A percentile compares a stretch with the other conserved stretches of the same genome.
phyloP scores from a whole-genome alignment of 2,797 vertebrate species.

The Eptatretus atami region DNA sequence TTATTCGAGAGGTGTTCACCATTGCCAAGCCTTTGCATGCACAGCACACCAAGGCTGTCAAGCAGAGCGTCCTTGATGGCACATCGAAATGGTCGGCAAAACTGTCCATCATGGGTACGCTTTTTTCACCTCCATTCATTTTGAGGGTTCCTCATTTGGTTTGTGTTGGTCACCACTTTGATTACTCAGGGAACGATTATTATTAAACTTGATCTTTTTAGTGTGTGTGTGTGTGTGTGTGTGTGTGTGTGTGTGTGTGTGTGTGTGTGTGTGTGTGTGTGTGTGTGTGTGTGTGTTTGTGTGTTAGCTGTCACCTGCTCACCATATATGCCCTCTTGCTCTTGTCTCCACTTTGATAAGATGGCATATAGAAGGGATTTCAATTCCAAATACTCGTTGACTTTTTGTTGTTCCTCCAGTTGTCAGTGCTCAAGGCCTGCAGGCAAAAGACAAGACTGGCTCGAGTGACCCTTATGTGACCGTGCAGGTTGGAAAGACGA shows the following conservation, averaged over 20 bases:
- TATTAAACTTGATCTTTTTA: too few species aligned
- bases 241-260: too few species aligned
- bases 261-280: too few species aligned
- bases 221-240: too few species aligned
- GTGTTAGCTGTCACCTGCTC: too few species aligned
- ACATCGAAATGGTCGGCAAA: conserved; percentile 98
- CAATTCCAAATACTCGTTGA: conserved; percentile 3
- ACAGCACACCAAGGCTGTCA: conserved; percentile 91
- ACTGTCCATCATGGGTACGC: conserved; percentile 67
- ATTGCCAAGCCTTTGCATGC: conserved; percentile 44
- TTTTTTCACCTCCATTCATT: too few species aligned
- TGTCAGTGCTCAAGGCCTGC: conserved; percentile 73
- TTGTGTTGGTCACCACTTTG: too few species aligned
- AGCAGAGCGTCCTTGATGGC: conserved; percentile 79
- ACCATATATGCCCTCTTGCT: too few species aligned
- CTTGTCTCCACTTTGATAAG: too few species aligned
- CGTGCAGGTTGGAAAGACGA: conserved; percentile 88
- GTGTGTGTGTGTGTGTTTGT: too few species aligned
- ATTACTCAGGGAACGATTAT: too few species aligned
- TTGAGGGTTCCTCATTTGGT: too few species aligned
- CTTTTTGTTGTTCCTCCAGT: conserved; percentile 20
- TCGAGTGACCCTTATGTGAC: conserved; percentile 97
- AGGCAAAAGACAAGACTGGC: conserved; percentile 92
- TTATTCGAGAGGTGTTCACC: conserved; percentile 58
- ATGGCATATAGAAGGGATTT: neutral